Conservation (phyloP, 2,113 vertebrate species). For the Pardalotus punctatus region DNA sequence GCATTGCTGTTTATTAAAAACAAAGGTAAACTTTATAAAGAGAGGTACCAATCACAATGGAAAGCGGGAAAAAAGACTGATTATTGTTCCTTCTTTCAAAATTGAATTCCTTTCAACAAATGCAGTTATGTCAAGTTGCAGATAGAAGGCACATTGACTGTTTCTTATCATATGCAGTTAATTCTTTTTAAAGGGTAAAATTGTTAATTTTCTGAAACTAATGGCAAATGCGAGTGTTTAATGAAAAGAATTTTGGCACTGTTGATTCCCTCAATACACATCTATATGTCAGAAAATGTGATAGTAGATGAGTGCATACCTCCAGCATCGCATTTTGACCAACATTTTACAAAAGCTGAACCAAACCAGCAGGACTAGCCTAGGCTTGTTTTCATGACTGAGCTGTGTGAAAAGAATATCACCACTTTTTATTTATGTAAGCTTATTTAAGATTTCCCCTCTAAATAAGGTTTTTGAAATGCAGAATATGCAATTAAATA, state of each 20-base stretch:
- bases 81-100: neutral
- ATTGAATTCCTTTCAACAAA: neutral
- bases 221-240: neutral
- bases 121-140: neutral
- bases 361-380: neutral
- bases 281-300: neutral
- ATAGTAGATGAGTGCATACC: neutral
- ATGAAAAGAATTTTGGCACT: neutral
- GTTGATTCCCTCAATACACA: neutral
- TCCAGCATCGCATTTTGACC: neutral
- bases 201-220: neutral
- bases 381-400: neutral
- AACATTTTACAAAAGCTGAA: neutral
- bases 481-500: neutral
- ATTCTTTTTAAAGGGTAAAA: neutral
- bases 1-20: neutral
- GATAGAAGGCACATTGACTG: neutral
- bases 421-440: neutral
- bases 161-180: neutral
- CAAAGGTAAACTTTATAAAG: neutral
- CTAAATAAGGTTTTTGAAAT: neutral
- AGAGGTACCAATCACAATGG: neutral
- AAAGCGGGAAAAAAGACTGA: neutral
- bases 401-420: neutral
- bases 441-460: neutral